Evolutionary conservation across 2,888 invertebrate species (phyloP).

Genomic region (Carterocephalus palaemon): DNA sequence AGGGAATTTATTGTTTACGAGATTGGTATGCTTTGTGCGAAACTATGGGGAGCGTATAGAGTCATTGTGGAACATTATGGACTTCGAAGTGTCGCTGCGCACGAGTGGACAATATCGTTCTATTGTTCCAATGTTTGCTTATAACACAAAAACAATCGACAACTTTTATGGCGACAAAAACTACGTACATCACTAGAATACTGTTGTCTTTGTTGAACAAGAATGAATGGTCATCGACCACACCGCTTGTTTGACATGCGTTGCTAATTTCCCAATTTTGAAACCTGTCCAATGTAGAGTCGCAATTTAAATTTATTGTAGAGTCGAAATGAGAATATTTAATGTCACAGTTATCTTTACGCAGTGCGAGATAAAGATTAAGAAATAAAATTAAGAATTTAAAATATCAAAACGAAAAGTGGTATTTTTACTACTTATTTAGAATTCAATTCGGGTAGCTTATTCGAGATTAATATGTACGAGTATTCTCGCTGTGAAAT

Average conservation of each 20-base stretch:
- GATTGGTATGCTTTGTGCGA: constrained; percentile 63
- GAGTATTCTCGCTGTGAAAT: constrained; percentile 7
- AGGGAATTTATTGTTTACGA: constrained; percentile 62
- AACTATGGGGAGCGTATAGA: constrained; percentile 62
- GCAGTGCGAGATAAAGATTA: too few relatives aligned
- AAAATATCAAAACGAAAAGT: too few relatives aligned
- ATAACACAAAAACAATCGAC: constrained; percentile 48
- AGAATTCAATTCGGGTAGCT: constrained; percentile 7
- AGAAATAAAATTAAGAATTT: too few relatives aligned
- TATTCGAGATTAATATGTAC: neutral
- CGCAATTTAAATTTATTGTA: constrained; percentile 35
- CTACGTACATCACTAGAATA: constrained; percentile 31
- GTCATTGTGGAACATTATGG: constrained; percentile 46
- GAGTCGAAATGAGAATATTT: constrained; percentile 10
- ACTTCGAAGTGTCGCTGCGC: constrained; percentile 46
- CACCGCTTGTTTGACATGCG: constrained; percentile 62
- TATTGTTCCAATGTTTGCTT: constrained; percentile 48
- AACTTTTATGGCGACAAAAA: constrained; percentile 41
- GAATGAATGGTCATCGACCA: constrained; percentile 64
- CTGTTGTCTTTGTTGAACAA: constrained; percentile 46
- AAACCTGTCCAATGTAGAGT: constrained; percentile 38
- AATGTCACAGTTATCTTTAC: constrained; percentile 6
- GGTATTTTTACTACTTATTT: too few relatives aligned
- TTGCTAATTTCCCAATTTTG: constrained; percentile 70
- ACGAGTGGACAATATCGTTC: constrained; percentile 36